phyloP scores from a whole-genome alignment of 2,113 vertebrate species.

The Turdus rufiventris region DNA sequence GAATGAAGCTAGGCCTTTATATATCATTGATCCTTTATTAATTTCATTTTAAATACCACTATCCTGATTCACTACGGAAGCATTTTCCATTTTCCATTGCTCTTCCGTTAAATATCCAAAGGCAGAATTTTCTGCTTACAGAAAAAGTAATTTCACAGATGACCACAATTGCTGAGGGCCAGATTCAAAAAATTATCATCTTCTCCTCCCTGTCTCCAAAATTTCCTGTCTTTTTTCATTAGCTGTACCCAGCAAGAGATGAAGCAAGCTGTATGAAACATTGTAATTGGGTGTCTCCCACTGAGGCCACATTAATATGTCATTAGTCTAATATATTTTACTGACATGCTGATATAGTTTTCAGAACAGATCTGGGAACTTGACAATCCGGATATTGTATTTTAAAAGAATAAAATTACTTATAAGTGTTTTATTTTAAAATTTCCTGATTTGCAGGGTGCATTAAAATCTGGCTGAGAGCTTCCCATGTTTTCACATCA shows the following conservation, averaged over 20 bases:
- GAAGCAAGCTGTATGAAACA: constrained; percentile 4
- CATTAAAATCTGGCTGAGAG: background rate
- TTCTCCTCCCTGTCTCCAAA: background rate
- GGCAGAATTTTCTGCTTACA: constrained; percentile 36
- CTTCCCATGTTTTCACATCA: background rate
- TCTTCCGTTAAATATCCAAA: constrained; percentile 39
- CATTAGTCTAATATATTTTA: constrained; percentile 45
- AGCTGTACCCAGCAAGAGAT: background rate
- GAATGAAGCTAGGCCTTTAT: background rate
- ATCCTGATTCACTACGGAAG: constrained; percentile 17
- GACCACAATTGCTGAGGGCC: constrained; percentile 34
- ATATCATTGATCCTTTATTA: constrained; percentile 60
- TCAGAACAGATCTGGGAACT: background rate
- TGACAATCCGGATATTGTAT: background rate
- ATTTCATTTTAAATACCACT: constrained; percentile 48
- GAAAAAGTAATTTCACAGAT: constrained; percentile 61
- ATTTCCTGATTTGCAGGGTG: background rate
- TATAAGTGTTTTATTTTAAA: background rate
- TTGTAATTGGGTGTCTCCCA: constrained; percentile 24
- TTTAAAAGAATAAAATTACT: background rate
- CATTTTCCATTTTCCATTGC: constrained; percentile 46
- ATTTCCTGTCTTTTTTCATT: constrained; percentile 37
- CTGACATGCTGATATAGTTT: background rate
- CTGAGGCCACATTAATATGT: constrained; percentile 32
- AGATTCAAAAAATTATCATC: constrained; percentile 1